Conservation (phyloP, 2,888 invertebrate genomes). For the Diloba caeruleocephala region DNA sequence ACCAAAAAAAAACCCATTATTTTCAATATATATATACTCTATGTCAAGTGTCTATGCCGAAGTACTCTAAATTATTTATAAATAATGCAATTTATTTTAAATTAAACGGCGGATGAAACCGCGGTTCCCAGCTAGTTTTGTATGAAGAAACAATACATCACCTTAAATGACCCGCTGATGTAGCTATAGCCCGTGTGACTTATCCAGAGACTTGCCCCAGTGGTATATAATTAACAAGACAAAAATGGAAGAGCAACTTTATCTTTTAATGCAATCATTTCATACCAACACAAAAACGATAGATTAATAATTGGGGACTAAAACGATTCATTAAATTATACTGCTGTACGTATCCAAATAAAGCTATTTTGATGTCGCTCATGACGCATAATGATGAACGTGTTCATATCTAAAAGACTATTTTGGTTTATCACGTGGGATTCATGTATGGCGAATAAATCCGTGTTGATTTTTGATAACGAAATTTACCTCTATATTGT, state of each 20-base stretch:
- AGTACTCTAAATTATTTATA: too few species aligned
- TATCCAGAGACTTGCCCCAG: too few species aligned
- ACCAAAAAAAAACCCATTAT: too few species aligned
- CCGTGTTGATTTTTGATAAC: slow-evolving; percentile 11
- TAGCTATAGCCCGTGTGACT: too few species aligned
- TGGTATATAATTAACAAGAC: too few species aligned
- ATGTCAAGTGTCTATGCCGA: too few species aligned
- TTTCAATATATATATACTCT: too few species aligned
- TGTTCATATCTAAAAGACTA: slow-evolving; percentile 22
- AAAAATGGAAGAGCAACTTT: background rate
- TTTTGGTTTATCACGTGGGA: slow-evolving; percentile 43
- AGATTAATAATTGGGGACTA: slow-evolving; percentile 32
- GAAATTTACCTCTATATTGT: slow-evolving; percentile 3
- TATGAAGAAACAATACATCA: too few species aligned
- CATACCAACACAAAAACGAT: slow-evolving; percentile 17
- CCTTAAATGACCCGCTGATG: too few species aligned
- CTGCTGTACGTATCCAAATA: slow-evolving; percentile 29
- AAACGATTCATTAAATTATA: slow-evolving; percentile 34
- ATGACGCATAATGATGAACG: slow-evolving; percentile 36
- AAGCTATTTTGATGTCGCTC: slow-evolving; percentile 29
- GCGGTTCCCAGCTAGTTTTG: too few species aligned
- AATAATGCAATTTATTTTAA: too few species aligned
- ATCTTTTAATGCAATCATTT: background rate
- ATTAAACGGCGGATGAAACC: too few species aligned
- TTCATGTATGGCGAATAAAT: slow-evolving; percentile 9